Conservation (phyloP, 2,888 invertebrate species). For the Zhengitettix transpicula region DNA sequence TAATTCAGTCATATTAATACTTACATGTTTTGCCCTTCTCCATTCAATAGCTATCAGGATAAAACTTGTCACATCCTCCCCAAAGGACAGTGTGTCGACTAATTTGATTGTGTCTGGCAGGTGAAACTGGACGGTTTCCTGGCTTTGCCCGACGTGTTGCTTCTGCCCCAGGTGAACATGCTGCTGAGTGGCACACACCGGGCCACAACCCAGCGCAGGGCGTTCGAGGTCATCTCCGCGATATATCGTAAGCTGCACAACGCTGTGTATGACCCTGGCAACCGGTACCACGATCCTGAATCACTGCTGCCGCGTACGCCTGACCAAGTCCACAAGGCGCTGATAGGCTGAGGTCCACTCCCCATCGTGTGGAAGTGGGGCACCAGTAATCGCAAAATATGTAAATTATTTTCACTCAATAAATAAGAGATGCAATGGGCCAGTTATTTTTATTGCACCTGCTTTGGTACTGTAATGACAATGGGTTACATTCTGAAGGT, state of each 20-base stretch:
- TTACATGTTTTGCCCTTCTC: too few species aligned
- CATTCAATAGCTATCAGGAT: too few species aligned
- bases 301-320: slow-evolving; percentile 59
- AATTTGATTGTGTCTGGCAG: slow-evolving; percentile 23
- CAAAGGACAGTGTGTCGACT: too few species aligned
- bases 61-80: too few species aligned
- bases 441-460: too few species aligned
- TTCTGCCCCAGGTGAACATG: slow-evolving; percentile 72
- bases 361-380: too few species aligned
- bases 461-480: too few species aligned
- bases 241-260: slow-evolving; percentile 77
- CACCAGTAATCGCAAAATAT: too few species aligned
- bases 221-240: slow-evolving; percentile 73
- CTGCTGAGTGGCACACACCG: slow-evolving; percentile 66
- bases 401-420: too few species aligned
- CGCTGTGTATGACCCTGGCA: slow-evolving; percentile 58
- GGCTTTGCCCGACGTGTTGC: slow-evolving; percentile 64
- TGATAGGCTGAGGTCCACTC: background rate
- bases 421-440: too few species aligned
- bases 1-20: too few species aligned
- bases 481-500: too few species aligned
- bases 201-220: slow-evolving; percentile 52
- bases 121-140: slow-evolving; percentile 78
- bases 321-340: slow-evolving; percentile 29
- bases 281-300: slow-evolving; percentile 60